Evolutionary conservation across 2,113 vertebrate genomes (phyloP).

Genomic region (Nanger granti): DNA sequence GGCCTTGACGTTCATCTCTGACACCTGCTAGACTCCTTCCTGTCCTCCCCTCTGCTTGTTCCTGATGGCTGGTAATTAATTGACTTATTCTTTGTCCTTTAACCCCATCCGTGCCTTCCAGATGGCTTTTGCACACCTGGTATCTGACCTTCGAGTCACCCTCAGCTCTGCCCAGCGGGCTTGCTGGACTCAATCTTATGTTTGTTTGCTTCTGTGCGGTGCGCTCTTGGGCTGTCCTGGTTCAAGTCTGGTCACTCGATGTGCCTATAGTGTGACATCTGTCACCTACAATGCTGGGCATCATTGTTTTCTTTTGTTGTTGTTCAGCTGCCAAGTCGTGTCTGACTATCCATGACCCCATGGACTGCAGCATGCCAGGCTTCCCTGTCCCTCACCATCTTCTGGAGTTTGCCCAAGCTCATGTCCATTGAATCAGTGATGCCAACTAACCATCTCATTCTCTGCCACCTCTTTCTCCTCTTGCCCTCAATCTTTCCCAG

Average conservation of each 20-base stretch:
- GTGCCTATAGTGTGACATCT: background rate
- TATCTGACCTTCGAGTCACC: background rate
- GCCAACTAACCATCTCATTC: background rate
- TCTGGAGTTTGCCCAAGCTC: background rate
- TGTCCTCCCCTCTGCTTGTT: background rate
- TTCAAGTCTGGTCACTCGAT: background rate
- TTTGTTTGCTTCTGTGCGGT: background rate
- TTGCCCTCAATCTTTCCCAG: background rate
- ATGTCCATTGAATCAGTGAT: background rate
- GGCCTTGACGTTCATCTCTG: background rate
- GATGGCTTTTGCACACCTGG: conserved; percentile 13
- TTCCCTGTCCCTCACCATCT: background rate
- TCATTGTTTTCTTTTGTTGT: background rate
- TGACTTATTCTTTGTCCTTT: background rate
- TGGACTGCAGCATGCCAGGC: background rate
- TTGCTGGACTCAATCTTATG: background rate
- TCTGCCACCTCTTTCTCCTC: background rate
- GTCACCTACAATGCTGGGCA: fast-evolving
- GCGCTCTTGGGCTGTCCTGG: background rate
- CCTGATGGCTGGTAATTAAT: background rate
- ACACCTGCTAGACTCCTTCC: background rate
- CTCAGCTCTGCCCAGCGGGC: background rate
- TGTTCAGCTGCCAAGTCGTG: background rate
- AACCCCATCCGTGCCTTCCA: background rate
- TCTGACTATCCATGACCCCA: background rate